A percentile compares a stretch with the other conserved stretches of the same genome.
phyloP scores from a whole-genome alignment of 2,888 invertebrate species.

The Pyrochroa serraticornis region DNA sequence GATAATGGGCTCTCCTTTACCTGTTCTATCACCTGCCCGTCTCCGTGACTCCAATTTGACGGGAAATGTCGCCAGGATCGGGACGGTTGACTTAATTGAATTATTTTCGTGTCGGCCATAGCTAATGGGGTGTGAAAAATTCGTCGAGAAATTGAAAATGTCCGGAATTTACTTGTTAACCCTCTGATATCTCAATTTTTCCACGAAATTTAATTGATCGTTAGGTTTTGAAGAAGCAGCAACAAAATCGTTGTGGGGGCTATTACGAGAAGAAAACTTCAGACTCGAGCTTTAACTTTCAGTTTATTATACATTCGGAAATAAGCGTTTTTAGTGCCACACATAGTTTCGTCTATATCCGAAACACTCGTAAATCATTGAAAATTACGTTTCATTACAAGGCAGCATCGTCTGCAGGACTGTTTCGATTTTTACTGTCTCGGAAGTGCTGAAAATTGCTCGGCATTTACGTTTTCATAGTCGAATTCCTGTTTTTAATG shows the following conservation, averaged over 20 bases:
- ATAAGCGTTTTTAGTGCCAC: conserved; percentile 17
- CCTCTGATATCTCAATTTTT: not conserved
- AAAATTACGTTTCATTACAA: conserved; percentile 22
- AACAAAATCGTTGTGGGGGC: conserved; percentile 5
- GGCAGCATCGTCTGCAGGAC: not conserved
- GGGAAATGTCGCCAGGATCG: conserved; percentile 11
- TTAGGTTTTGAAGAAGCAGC: not conserved
- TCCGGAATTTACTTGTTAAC: too few species aligned
- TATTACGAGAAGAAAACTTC: not conserved
- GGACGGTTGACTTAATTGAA: not conserved
- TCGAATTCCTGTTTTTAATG: conserved; percentile 4
- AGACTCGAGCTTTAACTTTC: conserved; percentile 32
- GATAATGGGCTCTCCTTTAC: conserved; percentile 38
- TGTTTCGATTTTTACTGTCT: conserved; percentile 1
- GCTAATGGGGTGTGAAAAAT: not conserved
- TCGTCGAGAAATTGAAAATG: not conserved
- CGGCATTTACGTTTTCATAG: not conserved
- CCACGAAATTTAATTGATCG: conserved; percentile 2
- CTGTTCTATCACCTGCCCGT: conserved; percentile 31
- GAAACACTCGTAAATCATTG: conserved; percentile 38
- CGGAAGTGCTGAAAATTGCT: not conserved
- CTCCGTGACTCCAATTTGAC: conserved; percentile 2
- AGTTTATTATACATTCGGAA: conserved; percentile 34
- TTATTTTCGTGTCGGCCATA: not conserved
- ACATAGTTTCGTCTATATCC: conserved; percentile 30